Base-by-base conservation (phyloP, 1,140 invertebrate species). In the Psix sp. region DNA sequence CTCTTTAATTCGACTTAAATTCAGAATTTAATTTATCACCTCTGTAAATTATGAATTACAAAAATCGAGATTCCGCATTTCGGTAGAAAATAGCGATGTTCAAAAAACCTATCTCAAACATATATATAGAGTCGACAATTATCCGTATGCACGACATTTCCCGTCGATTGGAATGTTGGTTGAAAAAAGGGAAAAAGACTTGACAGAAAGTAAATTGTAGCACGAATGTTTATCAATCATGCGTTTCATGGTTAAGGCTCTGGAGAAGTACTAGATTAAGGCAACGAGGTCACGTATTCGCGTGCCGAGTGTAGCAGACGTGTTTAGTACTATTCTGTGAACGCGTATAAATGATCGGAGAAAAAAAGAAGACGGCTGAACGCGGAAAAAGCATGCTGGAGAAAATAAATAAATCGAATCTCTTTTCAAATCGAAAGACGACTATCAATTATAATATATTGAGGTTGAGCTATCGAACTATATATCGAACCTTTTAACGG, bases 231-330 rank as follows among this genome's bases (percentile, higher is more conserved):
- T 74, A 74, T 74, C 59, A 74, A 74, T 68, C 65, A 67, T 63
- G 63, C 56, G 52, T 68, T 71, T 68, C 72, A 62, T 63, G 59
- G 65, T 66, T 75, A 57, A 75, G 59, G 39, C 66, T 52, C 40
- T 39, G 42, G 31, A 60, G 52, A 66, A 57, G 60, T 66, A 67
- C 66, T 82, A 82, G 79, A 84, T 86, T 83, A 86, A 85, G 82
- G 81, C 80, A 84, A 86, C 71, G 77, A 77, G 84, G 84, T 86
- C 83, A 78, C 68, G 60, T 79, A 67, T 35, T 66, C 68, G 59
- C 45, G 52, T 73, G 52, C 62, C 71, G 49, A 52, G 54, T 73
- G 68, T 49, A 60, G 46, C 43, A 59, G 72, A 56, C 52, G 39
- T 60, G 62, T 74, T 74, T 62, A 66, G 51, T 59, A 60, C 51